Base-by-base conservation (phyloP, 2,888 invertebrate genomes). In the Parochlus steinenii region DNA sequence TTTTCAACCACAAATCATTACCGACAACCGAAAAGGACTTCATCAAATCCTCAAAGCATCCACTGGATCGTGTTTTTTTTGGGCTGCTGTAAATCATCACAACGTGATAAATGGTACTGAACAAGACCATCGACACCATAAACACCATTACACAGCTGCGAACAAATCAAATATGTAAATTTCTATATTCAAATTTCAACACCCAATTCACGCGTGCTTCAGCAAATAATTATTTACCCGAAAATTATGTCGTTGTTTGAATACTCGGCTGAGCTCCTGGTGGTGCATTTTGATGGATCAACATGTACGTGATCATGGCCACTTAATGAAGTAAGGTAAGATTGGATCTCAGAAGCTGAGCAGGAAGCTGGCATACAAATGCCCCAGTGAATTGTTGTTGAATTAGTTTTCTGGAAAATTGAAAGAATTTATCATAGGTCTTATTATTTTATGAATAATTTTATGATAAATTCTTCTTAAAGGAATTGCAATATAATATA, bases 341-440 rank as follows among this genome's bases (percentile, higher is more conserved):
- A 49, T 17, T 58, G 55, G 5, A 71, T 63, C 14, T 71, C 65
- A 6, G 55, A 47, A 1, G 64, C 56, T 25, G 57, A 55, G 46
- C 74, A 75, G 1, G 66, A 58, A 25, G 65, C 65, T 10, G 74
- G 74, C 5, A 72, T 58, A 46, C 74, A 74, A 0, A 71, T 64
- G 2, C 70, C 72, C 74, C 73, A 74, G 39, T 69, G 67, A 0
- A 71, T 45, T 18, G 43, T 39, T 20, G 51, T 46, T 6, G 42
- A 41, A 38, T 48, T 47, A 19, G 23, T 18, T 10, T 16, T 29
- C 29, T 29, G 29, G 6, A 5, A 16, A 7, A 11, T 5, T 6
- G 12, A 15, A 4, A 14, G 17, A 34, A 20, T 11, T 8, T 32
- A 11, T 32, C n/a, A 32, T 30, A 19, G 14, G n/a, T 22, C 7